These are phyloP conservation scores for Dione juno DNA, from an alignment of 2,888 invertebrate species.

Conservation along the genomic window DNA sequence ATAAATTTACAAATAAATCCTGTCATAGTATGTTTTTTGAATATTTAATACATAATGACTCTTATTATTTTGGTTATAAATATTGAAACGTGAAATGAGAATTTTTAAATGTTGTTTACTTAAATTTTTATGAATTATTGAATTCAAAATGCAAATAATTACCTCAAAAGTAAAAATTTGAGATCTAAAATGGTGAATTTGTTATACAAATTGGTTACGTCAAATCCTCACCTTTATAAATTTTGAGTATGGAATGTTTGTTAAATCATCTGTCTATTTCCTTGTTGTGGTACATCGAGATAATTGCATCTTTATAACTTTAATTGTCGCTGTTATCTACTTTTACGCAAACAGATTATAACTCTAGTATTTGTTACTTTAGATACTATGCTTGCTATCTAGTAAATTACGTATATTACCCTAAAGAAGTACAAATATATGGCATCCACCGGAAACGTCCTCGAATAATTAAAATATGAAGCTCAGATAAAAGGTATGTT, in stretches of 20 bases:
- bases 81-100: no score
- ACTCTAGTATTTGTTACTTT: conserved; percentile 10
- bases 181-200: neutral
- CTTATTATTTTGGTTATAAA: no score
- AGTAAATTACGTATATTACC: neutral
- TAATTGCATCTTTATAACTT: conserved; percentile 18
- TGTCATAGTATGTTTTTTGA: no score
- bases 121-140: no score
- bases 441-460: neutral
- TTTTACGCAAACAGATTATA: conserved; percentile 12
- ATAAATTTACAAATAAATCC: no score
- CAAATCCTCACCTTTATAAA: neutral
- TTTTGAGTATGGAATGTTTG: neutral
- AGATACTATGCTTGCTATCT: neutral
- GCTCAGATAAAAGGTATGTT: neutral
- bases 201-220: neutral
- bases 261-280: neutral
- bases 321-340: conserved; percentile 21
- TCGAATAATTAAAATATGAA: neutral
- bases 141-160: no score
- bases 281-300: conserved; percentile 11
- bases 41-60: no score
- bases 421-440: neutral
- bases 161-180: neutral
- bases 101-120: no score